Base-by-base conservation (phyloP, 2,797 vertebrate genomes). In the Sarcophilus harrisii region DNA sequence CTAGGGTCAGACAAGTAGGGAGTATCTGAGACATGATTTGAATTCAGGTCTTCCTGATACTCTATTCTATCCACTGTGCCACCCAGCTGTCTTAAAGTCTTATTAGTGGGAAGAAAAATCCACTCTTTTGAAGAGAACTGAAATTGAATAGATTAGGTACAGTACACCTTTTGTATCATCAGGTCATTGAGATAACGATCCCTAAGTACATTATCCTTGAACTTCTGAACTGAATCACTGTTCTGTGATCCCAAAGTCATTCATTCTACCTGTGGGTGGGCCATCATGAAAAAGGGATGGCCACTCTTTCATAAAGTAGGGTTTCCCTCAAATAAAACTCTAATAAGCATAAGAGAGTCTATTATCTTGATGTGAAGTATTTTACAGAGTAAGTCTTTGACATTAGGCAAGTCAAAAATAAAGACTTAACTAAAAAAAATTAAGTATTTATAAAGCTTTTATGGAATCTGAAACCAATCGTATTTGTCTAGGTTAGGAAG, bases 401-500 rank as follows among this genome's bases (percentile, higher is more conserved):
- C 3, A 60, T 55, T 14, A 52, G 95, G 10, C 58, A 93, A 95
- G 89, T 92, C 30, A 93, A 94, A 90, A 95, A 93, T 89, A 73
- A 73, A 91, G 52, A n/a, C 28, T 52, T 38, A 54, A 58, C 18
- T 66, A 62, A 91, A 58, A 90, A 52, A 55, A 90, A 90, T 57
- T 27, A 59, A 4, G 38, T 45, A 89, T 73, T 55, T 73, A 91
- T 91, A 93, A 93, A 97, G 81, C 66, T 95, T 93, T 57, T 73
- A 24, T 32, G 28, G 81, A 93, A 93, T 92, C 45, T 52, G 16
- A 91, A 93, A 93, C 90, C 59, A 49, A 38, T 55, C 95, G 13
- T 52, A 57, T 95, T 94, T 92, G 1, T 95, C 92, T 91, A 94
- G 38, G 29, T 91, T 96, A 96, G 94, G 66, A 81, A 73, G 93